phyloP scores from a whole-genome alignment of 2,797 vertebrate genomes.

The Cuniculus paca region DNA sequence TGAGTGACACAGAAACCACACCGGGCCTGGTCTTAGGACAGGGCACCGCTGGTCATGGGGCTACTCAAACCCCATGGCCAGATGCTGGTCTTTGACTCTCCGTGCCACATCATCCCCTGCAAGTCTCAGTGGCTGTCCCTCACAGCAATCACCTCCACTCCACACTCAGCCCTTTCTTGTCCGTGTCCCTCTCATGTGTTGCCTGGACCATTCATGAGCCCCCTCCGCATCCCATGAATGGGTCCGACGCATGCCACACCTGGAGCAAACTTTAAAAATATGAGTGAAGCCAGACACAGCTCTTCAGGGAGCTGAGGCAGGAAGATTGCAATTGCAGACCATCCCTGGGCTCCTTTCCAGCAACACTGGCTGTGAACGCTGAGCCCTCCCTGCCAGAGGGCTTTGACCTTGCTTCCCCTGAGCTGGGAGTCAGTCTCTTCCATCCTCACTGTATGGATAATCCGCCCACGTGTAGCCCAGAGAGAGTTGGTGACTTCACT shows the following conservation, averaged over 20 bases:
- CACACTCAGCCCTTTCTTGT: not conserved
- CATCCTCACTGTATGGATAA: not conserved
- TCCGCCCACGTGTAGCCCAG: not conserved
- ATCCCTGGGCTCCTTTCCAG: not conserved
- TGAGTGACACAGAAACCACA: not conserved
- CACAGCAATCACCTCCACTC: not conserved
- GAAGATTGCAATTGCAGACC: not conserved
- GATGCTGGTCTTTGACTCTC: not conserved
- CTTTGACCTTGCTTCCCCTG: not conserved
- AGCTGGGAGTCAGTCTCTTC: not conserved
- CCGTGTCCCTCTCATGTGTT: not conserved
- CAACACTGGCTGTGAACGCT: not conserved
- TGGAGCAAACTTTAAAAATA: not conserved
- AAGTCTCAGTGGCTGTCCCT: not conserved
- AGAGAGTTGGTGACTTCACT: not conserved
- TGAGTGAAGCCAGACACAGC: not conserved
- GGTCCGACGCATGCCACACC: not conserved
- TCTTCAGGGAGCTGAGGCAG: not conserved
- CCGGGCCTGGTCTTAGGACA: not conserved
- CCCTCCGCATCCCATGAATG: fast-evolving
- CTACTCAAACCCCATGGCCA: not conserved
- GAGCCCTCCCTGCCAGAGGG: not conserved
- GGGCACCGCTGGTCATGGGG: fast-evolving
- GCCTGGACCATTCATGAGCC: not conserved
- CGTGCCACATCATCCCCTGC: not conserved